Evolutionary conservation across 2,113 vertebrate species (phyloP).

Genomic region (Prolemur simus): DNA sequence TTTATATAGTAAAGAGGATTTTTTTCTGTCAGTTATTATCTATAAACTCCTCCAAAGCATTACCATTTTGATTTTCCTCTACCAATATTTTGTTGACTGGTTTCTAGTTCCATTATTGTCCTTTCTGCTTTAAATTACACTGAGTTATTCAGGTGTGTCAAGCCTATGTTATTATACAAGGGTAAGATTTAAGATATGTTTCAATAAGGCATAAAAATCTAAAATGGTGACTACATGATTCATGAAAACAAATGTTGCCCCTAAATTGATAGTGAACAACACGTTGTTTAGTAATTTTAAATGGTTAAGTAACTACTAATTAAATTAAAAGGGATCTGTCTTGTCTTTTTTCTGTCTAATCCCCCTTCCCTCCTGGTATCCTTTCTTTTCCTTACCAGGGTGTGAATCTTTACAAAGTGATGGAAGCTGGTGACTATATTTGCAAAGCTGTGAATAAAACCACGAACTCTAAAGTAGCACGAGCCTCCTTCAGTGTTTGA

Average conservation of each 20-base stretch:
- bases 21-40: neutral
- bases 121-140: neutral
- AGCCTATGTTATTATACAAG: neutral
- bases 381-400: slow-evolving; percentile 84
- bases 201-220: neutral
- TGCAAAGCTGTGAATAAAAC: slow-evolving; percentile 90
- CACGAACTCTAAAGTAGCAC: slow-evolving; percentile 95
- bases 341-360: slow-evolving; percentile 15
- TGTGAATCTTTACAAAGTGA: slow-evolving; percentile 91
- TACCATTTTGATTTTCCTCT: neutral
- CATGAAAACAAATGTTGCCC: neutral
- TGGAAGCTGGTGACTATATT: slow-evolving; percentile 94
- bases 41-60: neutral
- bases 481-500: slow-evolving; percentile 83
- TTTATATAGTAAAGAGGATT: neutral
- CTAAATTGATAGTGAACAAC: neutral
- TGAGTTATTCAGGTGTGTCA: neutral
- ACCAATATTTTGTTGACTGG: neutral
- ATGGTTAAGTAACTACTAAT: neutral
- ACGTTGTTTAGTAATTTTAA: neutral
- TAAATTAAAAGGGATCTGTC: neutral
- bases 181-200: neutral
- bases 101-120: neutral
- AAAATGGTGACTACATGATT: neutral
- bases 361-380: neutral